phyloP scores from a whole-genome alignment of 2,888 invertebrate species.

The Mythimna lalbum region DNA sequence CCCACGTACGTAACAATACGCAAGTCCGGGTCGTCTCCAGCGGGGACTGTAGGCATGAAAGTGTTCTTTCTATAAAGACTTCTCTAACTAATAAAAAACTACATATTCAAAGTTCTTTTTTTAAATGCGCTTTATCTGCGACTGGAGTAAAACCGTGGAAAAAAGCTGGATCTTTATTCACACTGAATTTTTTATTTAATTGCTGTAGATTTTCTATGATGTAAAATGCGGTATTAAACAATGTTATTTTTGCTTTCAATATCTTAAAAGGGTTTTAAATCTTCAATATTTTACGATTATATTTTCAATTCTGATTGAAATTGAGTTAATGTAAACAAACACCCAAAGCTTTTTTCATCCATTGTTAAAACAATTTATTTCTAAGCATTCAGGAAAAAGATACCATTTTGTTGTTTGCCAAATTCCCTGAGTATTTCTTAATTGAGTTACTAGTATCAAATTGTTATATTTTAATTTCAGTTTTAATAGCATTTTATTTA shows the following conservation, averaged over 20 bases:
- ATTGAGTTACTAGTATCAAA: constrained; percentile 6
- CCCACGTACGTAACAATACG: no score
- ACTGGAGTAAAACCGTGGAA: no score
- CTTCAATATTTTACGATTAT: neutral
- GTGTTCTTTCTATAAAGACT: no score
- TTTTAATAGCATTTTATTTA: neutral
- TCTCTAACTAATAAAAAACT: no score
- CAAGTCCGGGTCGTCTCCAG: no score
- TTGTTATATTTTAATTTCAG: neutral
- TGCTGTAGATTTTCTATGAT: neutral
- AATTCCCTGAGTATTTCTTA: neutral
- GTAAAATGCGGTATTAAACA: neutral
- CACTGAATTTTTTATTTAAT: no score
- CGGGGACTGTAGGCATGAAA: no score
- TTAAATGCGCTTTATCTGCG: no score
- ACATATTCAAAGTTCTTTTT: no score
- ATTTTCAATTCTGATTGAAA: neutral
- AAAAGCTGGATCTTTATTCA: no score
- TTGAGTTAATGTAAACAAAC: neutral
- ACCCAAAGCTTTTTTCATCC: neutral
- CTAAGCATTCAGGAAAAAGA: neutral
- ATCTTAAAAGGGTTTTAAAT: neutral
- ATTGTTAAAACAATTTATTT: neutral
- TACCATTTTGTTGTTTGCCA: neutral
- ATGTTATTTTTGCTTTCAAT: neutral